Evolutionary conservation across 2,797 vertebrate species (phyloP).

Genomic region (Girardinus metallicus): DNA sequence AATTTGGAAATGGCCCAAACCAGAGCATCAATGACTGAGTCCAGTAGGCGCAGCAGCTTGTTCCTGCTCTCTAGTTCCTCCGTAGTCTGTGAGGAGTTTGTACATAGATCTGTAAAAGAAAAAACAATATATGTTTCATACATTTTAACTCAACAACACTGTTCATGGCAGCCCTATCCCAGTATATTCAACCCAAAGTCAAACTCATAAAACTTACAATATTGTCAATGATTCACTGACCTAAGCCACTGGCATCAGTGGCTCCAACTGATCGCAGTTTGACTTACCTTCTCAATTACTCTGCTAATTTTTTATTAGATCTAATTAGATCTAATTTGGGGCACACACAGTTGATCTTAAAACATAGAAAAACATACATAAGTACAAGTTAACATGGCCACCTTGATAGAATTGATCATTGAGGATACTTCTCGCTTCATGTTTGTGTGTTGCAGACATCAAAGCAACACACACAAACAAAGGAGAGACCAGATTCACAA

Average conservation of each 20-base stretch:
- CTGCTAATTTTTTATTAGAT: neutral
- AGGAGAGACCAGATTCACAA: neutral
- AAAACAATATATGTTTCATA: neutral
- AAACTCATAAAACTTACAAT: neutral
- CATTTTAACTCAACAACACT: neutral
- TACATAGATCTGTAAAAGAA: conserved; percentile 82
- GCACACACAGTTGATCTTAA: neutral
- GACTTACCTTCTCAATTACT: neutral
- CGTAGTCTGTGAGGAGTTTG: conserved; percentile 71
- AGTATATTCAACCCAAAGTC: neutral
- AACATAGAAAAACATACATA: neutral
- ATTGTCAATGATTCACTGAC: neutral
- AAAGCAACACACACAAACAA: neutral
- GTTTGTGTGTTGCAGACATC: neutral
- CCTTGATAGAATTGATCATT: no score
- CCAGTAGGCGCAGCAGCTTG: conserved; percentile 91
- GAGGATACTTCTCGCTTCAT: neutral
- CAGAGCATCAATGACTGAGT: conserved; percentile 90
- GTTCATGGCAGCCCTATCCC: neutral
- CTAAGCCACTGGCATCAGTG: no score
- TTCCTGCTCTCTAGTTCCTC: conserved; percentile 88
- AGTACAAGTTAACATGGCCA: neutral
- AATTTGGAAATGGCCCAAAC: conserved; percentile 95
- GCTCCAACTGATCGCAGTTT: neutral
- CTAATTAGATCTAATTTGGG: neutral